Base-by-base conservation (phyloP, 2,888 invertebrate species). In the Drosophila ustulata region DNA sequence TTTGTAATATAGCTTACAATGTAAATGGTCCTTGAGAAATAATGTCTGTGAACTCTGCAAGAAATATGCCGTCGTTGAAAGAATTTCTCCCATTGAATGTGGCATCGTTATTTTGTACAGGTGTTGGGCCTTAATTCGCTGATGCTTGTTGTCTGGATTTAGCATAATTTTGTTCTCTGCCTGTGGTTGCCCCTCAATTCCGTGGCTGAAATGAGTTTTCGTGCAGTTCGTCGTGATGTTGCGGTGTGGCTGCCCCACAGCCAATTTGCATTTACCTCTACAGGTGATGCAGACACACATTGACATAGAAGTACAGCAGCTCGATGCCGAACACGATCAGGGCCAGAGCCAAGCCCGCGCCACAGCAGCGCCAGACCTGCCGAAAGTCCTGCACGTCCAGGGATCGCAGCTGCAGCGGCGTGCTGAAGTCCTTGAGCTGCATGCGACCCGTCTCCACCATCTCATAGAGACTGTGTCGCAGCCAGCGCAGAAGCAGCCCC, bases 191-290 rank as follows among this genome's bases (percentile, higher is more conserved):
- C 11, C 41, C 62, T 71, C 61, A 71, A 69, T 71, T 78, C 69
- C 62, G 66, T 65, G 70, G 61, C 66, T 64, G 47, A 63, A 82
- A 79, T 88, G 67, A 77, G 66, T 77, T 59, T 73, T 80, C 72
- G 78, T 76, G 72, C 55, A 56, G 53, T 66, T 69, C 74, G 80
- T 88, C 88, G 86, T 88, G 88, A 82, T 58, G 68, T 66, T 80
- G 82, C 56, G 88, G 77, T 82, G 77, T 82, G 74, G 59, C 64
- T 80, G 67, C 61, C 71, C 65, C 80, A 71, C 76, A 77, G 73
- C 65, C 80, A 85, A 85, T 85, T 87, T 85, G 89, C 89, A 85
- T 85, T 81, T 76, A 61, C 45, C 73, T 46, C 75, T 82, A 88
- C 52, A 85, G 55, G 30, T 49, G 64, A 62, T 82, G 66, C 47